phyloP scores from a whole-genome alignment of 2,113 vertebrate genomes.

The Rhinoptilus africanus region DNA sequence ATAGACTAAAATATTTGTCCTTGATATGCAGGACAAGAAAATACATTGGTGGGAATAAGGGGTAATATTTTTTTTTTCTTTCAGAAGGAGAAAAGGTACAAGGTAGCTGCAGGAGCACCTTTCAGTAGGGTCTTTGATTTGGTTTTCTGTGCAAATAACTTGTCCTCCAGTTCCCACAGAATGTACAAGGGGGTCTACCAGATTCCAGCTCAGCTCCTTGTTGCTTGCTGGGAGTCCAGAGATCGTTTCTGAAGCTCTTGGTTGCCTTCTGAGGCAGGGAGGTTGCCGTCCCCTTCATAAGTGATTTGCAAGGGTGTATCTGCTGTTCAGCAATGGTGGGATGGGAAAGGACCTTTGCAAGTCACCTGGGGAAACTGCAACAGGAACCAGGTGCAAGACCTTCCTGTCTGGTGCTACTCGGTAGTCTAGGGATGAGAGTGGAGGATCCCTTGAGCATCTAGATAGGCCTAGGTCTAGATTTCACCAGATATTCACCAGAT shows the following conservation, averaged over 20 bases:
- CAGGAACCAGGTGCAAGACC: neutral
- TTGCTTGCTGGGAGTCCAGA: neutral
- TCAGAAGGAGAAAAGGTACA: neutral
- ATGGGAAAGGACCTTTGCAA: neutral
- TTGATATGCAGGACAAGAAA: neutral
- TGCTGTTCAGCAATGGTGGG: neutral
- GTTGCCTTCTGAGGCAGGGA: neutral
- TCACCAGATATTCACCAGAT: neutral
- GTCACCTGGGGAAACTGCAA: neutral
- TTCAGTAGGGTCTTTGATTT: neutral
- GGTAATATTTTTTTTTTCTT: neutral
- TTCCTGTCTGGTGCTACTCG: neutral
- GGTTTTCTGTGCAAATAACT: neutral
- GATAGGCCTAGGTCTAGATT: neutral
- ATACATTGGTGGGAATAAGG: neutral
- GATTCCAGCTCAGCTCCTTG: neutral
- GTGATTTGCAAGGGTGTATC: neutral
- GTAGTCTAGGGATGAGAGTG: neutral
- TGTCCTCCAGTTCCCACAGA: neutral
- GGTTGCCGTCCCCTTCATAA: neutral
- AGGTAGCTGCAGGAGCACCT: neutral
- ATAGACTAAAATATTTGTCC: neutral
- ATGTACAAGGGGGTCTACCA: neutral
- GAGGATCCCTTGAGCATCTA: neutral
- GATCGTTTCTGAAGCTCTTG: neutral